A percentile compares a stretch with the other conserved stretches of the same genome.
phyloP scores from a whole-genome alignment of 2,113 vertebrate genomes.

The Oreochromis aureus region DNA sequence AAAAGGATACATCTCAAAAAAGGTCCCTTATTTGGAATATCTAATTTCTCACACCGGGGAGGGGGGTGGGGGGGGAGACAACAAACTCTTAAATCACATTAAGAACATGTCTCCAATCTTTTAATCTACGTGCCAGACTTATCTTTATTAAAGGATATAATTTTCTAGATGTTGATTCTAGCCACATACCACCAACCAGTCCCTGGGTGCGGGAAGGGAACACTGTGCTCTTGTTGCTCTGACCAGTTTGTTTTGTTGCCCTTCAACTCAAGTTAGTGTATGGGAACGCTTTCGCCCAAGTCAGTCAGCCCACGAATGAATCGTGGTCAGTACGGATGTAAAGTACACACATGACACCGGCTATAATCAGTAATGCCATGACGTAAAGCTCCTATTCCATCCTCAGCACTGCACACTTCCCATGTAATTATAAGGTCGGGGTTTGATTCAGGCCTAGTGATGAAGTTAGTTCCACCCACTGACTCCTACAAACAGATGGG shows the following conservation, averaged over 20 bases:
- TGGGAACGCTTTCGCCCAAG: not conserved
- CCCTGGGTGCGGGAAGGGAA: not conserved
- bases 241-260: conserved; percentile 27
- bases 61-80: not conserved
- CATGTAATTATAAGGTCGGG: conserved; percentile 69
- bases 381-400: conserved; percentile 45
- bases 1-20: conserved; percentile 8
- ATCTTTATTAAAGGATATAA: conserved; percentile 32
- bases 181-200: conserved; percentile 1
- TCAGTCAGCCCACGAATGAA: conserved; percentile 9
- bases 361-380: conserved; percentile 60
- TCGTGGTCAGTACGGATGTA: conserved; percentile 35
- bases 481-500: conserved; percentile 47
- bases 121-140: not conserved
- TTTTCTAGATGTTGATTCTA: conserved; percentile 14
- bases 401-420: conserved; percentile 37
- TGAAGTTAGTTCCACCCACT: conserved; percentile 66
- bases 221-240: conserved; percentile 22
- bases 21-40: conserved; percentile 22
- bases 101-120: not conserved
- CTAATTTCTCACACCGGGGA: conserved; percentile 2
- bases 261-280: conserved; percentile 1
- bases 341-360: conserved; percentile 18
- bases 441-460: conserved; percentile 52
- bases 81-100: not conserved